Evolutionary conservation across 2,888 invertebrate genomes (phyloP), one percentile per base, ranked within the genome.

Genomic region (Apodemia hepburni): DNA sequence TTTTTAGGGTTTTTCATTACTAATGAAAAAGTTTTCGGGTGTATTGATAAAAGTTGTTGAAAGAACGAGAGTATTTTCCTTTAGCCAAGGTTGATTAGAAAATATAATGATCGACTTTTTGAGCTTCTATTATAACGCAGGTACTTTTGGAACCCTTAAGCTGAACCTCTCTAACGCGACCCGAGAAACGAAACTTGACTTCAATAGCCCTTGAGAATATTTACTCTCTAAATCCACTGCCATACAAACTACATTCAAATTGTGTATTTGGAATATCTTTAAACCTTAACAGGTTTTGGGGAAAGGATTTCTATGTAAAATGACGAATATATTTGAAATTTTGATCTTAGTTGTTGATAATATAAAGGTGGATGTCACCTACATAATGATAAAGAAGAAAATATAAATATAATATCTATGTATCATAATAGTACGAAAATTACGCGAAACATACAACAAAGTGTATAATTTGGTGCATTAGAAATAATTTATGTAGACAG

Each of bases 211-310:
- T 62, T 47, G 18, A 29, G 58, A 38, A 62, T 47, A 59, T 58
- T 62, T 27, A 60, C 47, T 60, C 47, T 47, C 47, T 60, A 58
- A 62, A 49, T 62, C 47, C 35, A 45, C 33, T 61, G 57, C 33
- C n/a, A 29, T 17, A 38, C 62, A 47, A 49, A 59, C 62, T 64
- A 65, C 60, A 59, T 38, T 18, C 22, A 59, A 59, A 35, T 42
- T 38, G 15, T 38, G 15, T 57, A 57, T 57, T 57, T 57, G 29
- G 54, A 15, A 29, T 57, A 57, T 57, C 27, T 22, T 42, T 42
- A 12, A 35, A 42, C 15, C 42, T 42, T 42, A 42, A 42, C 42
- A 42, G 15, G 42, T 5, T 42, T 42, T 42, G 42, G 42, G 42
- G 15, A 42, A 42, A 42, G 42, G 42, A 42, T 42, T 42, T 42